A percentile compares a stretch with the other conserved stretches of the same genome.
Conservation (phyloP, 1,140 invertebrate species). For the Diorhabda sublineata region DNA sequence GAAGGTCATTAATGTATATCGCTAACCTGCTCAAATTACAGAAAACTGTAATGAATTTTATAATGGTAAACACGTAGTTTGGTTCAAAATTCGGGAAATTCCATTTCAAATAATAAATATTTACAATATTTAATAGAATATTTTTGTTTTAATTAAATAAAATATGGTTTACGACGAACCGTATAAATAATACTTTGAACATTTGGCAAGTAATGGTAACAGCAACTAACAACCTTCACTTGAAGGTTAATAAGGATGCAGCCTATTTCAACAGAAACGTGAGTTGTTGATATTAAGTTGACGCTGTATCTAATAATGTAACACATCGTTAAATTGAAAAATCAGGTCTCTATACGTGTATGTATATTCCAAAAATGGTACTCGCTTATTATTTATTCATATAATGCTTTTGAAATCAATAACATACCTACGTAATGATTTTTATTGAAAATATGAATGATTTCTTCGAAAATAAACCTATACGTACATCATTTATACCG, state of each 20-base stretch:
- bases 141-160: not conserved
- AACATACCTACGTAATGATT: no score
- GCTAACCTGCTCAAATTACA: no score
- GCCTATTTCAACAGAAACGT: not conserved
- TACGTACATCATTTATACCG: no score
- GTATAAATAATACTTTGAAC: not conserved
- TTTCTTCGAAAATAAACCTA: no score
- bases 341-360: not conserved
- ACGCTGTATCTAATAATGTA: not conserved
- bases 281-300: not conserved
- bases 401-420: not conserved
- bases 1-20: no score
- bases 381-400: not conserved
- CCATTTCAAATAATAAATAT: no score
- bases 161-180: not conserved
- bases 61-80: no score
- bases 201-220: not conserved
- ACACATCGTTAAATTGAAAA: not conserved
- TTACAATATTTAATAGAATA: no score
- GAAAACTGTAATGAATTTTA: no score
- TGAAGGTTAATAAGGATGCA: not conserved
- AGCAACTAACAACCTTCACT: not conserved
- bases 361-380: constrained; percentile 4
- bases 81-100: no score
- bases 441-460: no score